Evolutionary conservation across 30 jellyfish, hydroid and myxozoan genomes (phyloP), one percentile per base, ranked within the genome.

Genomic region (Cassiopea xamachana): DNA sequence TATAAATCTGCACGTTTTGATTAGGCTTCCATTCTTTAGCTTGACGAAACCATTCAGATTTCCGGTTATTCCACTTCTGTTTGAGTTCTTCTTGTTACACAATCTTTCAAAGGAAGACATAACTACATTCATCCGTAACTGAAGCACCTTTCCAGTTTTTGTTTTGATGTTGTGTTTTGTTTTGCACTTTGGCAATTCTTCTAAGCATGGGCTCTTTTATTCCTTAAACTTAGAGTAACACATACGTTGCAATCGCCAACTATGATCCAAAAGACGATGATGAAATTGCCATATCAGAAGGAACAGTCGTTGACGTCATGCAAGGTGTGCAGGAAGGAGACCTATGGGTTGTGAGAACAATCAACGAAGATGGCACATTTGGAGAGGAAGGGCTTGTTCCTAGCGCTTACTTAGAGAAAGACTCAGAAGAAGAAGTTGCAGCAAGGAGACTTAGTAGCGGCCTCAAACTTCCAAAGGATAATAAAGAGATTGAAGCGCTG

Each of bases 331-430:
- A 90, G 43, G 90, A 91, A 48, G 92, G 91, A 46, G 98, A 94
- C 77, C 80, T 84, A 43, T 94, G 98, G 98, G 94, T 94, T 12
- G 97, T 94, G 12, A 82, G 96, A 46, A 77, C 92, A 51, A 70
- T 94, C 62, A 90, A 85, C 72, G 94, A 87, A n/a, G 98, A 94
- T 82, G 98, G 98, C 51, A 72, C 94, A 48, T 90, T 60, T 61
- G 98, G 98, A 27, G 92, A 77, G 69, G 97, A 85, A 44, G 98
- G 98, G 15, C 90, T 90, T 44, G 98, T 94, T 39, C 98, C 98
- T 1, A 91, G 97, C 48, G 96, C 98, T 0, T 88, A 85, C 69
- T 84, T 94, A 70, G 97, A 94, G 83, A 81, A 90, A 77, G 89
- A 82, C 60, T 87, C 89, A 1, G 94, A 91, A 74, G 93, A 92